Evolutionary conservation across 2,888 invertebrate species (phyloP).

Genomic region (Cataglyphis albicans): DNA sequence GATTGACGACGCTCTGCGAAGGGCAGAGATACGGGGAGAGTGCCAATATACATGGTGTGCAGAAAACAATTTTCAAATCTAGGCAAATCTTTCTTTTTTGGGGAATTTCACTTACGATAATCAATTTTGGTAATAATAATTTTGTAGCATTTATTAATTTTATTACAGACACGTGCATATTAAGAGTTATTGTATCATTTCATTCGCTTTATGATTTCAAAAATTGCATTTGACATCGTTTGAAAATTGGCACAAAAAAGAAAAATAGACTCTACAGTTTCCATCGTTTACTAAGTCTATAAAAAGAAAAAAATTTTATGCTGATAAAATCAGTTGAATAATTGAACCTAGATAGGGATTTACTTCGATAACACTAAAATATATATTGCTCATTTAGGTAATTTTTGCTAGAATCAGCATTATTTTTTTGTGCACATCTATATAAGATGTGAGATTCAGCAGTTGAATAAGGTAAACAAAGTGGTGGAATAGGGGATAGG

Average conservation of each 20-base stretch:
- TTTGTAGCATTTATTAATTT: neutral
- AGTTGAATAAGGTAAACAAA: constrained; percentile 59
- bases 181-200: neutral
- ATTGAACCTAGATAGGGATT: constrained; percentile 1
- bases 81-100: neutral
- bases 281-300: neutral
- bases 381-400: neutral
- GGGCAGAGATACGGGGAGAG: constrained; percentile 20
- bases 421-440: constrained; percentile 18
- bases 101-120: neutral
- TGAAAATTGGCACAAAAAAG: neutral
- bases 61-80: neutral
- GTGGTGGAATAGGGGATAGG: constrained; percentile 39
- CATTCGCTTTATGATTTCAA: neutral
- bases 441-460: constrained; percentile 19
- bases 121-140: neutral
- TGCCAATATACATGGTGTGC: constrained; percentile 45
- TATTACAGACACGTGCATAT: neutral
- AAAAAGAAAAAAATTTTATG: neutral
- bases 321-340: neutral
- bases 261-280: neutral
- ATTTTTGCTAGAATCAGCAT: neutral
- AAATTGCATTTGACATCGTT: neutral
- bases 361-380: neutral
- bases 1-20: constrained; percentile 56